These are phyloP conservation scores for Phaenicophaeus curvirostris DNA, from an alignment of 2,797 vertebrate genomes.

Conservation along the genomic window DNA sequence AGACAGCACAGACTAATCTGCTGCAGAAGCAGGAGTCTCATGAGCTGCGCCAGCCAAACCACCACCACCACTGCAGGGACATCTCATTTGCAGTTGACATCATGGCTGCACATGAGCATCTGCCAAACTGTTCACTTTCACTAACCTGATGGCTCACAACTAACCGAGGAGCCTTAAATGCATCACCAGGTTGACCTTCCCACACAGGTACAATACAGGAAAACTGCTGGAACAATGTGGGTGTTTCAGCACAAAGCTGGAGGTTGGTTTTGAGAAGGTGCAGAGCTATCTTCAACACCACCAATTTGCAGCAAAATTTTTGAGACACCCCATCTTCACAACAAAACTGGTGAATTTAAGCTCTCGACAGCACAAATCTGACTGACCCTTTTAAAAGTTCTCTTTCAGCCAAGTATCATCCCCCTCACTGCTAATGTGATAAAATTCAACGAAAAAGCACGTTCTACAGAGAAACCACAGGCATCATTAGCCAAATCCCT, in stretches of 20 bases:
- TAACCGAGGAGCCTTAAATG: neutral
- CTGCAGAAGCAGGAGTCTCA: neutral
- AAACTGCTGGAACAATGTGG: neutral
- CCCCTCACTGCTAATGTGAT: neutral
- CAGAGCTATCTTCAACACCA: neutral
- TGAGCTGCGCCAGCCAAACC: neutral
- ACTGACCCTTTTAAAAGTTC: neutral
- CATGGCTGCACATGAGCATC: neutral
- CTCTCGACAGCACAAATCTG: neutral
- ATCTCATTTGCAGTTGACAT: neutral
- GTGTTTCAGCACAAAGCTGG: neutral
- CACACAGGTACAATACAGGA: rapidly evolving
- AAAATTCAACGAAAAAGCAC: neutral
- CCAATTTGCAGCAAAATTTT: rapidly evolving
- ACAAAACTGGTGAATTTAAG: neutral
- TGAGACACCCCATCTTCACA: rapidly evolving
- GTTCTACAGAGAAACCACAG: neutral
- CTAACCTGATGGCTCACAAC: neutral
- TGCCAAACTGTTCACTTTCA: neutral
- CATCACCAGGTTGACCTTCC: neutral
- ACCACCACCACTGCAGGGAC: constrained; percentile 16
- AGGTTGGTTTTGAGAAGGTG: neutral
- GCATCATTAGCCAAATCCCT: neutral
- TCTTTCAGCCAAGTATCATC: neutral
- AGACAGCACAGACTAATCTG: neutral